phyloP scores from a whole-genome alignment of 2,113 vertebrate genomes.

The Sphaerodactylus townsendi region DNA sequence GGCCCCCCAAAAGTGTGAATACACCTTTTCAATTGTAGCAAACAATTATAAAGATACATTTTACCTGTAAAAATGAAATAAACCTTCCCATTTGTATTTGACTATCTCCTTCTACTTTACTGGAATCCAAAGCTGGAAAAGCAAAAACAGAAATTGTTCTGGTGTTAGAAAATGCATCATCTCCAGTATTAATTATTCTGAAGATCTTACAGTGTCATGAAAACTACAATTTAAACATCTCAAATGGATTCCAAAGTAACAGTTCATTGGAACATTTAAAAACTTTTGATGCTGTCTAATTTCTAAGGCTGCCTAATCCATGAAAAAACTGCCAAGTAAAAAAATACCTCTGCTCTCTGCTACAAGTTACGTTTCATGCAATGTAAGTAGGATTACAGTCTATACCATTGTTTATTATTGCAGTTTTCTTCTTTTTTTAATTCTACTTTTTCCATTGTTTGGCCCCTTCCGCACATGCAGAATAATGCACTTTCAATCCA shows the following conservation, averaged over 20 bases:
- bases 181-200: not conserved
- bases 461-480: too few relatives aligned
- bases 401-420: too few relatives aligned
- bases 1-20: not conserved
- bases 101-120: conserved; percentile 91
- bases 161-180: conserved; percentile 13
- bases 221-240: not conserved
- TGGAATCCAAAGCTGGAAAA: conserved; percentile 86
- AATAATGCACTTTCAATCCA: too few relatives aligned
- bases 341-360: not conserved
- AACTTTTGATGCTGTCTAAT: not conserved
- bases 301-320: not conserved
- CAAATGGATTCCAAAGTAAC: not conserved
- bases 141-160: conserved; percentile 49
- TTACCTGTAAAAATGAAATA: conserved; percentile 97
- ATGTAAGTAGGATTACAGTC: too few relatives aligned
- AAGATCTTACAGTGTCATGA: conserved; percentile 7
- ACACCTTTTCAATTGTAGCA: not conserved
- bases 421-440: too few relatives aligned
- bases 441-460: too few relatives aligned
- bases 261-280: not conserved
- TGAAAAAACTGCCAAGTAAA: not conserved
- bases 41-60: conserved; percentile 7
- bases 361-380: not conserved
- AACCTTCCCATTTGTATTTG: conserved; percentile 98